A percentile compares a stretch with the other conserved stretches of the same genome.
Conservation (phyloP, 2,113 vertebrate genomes). For the Meleagris gallopavo region DNA sequence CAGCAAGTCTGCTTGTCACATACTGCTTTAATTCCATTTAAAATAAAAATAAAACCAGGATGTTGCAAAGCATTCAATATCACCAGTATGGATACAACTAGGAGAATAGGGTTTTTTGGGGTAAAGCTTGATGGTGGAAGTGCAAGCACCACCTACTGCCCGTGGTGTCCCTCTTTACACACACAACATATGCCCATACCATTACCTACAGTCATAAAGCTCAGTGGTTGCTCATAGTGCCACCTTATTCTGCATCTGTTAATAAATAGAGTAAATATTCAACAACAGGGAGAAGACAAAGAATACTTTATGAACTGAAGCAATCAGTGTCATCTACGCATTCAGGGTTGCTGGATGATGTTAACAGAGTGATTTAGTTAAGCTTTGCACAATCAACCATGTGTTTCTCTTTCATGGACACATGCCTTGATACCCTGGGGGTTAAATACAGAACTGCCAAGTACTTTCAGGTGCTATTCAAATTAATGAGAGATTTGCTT, state of each 20-base stretch:
- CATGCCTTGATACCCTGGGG: background rate
- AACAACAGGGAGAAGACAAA: background rate
- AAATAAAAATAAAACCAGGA: accelerated
- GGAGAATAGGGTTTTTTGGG: background rate
- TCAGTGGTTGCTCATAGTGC: background rate
- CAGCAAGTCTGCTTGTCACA: background rate
- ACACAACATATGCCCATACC: accelerated
- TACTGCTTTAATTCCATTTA: background rate
- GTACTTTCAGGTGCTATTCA: background rate
- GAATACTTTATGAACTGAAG: background rate
- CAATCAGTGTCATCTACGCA: background rate
- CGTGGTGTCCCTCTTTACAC: background rate
- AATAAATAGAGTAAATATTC: background rate
- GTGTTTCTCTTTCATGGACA: background rate
- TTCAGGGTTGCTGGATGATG: background rate
- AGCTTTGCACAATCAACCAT: background rate
- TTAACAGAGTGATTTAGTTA: background rate
- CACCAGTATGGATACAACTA: background rate
- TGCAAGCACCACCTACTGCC: background rate
- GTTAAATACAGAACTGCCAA: background rate
- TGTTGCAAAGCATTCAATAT: background rate
- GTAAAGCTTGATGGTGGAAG: background rate
- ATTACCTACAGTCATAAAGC: background rate
- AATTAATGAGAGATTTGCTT: background rate
- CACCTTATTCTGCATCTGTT: background rate